Evolutionary conservation across 53 echinoderm and acorn worm genomes (phyloP).

Genomic region (Hippasteria phrygiana): DNA sequence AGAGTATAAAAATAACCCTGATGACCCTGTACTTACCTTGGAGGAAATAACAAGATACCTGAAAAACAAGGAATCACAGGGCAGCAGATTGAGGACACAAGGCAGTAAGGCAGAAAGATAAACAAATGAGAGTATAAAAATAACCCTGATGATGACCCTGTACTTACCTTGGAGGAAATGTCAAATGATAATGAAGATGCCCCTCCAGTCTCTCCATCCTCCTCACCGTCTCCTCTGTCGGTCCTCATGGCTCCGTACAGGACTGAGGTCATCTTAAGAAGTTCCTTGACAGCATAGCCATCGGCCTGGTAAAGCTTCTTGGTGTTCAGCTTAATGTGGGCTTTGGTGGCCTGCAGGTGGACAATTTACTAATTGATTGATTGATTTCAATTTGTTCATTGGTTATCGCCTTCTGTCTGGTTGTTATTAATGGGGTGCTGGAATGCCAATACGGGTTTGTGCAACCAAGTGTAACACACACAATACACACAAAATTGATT

Average conservation of each 20-base stretch:
- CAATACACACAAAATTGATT: no score
- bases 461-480: no score
- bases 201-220: constrained; percentile 75
- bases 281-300: constrained; percentile 99
- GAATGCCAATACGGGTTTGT: no score
- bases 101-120: no score
- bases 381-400: no score
- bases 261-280: constrained; percentile 96
- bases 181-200: constrained; percentile 87
- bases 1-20: no score
- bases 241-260: constrained; percentile 98
- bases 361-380: no score
- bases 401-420: no score
- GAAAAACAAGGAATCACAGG: no score
- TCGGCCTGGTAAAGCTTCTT: constrained; percentile 99
- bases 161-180: constrained; percentile 93
- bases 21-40: constrained; percentile 69
- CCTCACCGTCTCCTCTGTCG: constrained; percentile 76
- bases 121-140: no score
- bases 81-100: no score
- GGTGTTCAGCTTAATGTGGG: constrained; percentile 99
- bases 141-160: not conserved
- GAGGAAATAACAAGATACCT: constrained; percentile 99
- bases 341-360: constrained; percentile 88
- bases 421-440: no score